These are phyloP conservation scores for Galaxias olidus DNA, from an alignment of 2,797 vertebrate genomes.

Conservation along the genomic window DNA sequence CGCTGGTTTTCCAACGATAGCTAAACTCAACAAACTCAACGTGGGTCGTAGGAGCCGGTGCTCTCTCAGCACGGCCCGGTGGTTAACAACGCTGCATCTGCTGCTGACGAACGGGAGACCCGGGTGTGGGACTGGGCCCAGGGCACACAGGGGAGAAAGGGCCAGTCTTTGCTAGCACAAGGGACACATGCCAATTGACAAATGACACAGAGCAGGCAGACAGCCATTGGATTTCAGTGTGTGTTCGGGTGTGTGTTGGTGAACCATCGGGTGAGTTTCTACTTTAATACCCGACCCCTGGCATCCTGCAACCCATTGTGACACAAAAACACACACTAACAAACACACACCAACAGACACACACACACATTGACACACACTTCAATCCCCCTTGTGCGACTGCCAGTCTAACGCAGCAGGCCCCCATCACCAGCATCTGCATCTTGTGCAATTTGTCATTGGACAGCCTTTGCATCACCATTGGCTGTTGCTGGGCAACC, in stretches of 20 bases:
- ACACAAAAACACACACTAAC: slow-evolving; percentile 20
- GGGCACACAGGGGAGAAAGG: too few relatives aligned
- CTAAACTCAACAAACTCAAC: too few relatives aligned
- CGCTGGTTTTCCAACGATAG: too few relatives aligned
- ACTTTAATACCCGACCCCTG: neutral
- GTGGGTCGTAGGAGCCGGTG: too few relatives aligned
- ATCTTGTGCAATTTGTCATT: slow-evolving; percentile 84
- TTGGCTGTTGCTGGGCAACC: slow-evolving; percentile 94
- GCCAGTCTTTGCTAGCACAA: too few relatives aligned
- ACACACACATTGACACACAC: slow-evolving; percentile 1
- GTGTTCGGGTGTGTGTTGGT: slow-evolving; percentile 43
- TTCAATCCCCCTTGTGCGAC: slow-evolving; percentile 40
- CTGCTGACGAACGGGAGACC: too few relatives aligned
- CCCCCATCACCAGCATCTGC: slow-evolving; percentile 79
- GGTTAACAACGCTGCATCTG: too few relatives aligned
- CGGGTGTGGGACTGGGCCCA: too few relatives aligned
- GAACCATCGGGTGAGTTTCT: slow-evolving; percentile 11
- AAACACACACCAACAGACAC: slow-evolving; percentile 16
- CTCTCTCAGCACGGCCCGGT: too few relatives aligned
- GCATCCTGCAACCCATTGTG: neutral
- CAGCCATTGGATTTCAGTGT: too few relatives aligned
- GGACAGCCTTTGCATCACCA: slow-evolving; percentile 71
- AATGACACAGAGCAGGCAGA: too few relatives aligned
- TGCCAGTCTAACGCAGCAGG: slow-evolving; percentile 69
- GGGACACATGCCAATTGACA: too few relatives aligned